Evolutionary conservation across 2,888 invertebrate genomes (phyloP), one percentile per base, ranked within the genome.

Genomic region (Eupeodes luniger): DNA sequence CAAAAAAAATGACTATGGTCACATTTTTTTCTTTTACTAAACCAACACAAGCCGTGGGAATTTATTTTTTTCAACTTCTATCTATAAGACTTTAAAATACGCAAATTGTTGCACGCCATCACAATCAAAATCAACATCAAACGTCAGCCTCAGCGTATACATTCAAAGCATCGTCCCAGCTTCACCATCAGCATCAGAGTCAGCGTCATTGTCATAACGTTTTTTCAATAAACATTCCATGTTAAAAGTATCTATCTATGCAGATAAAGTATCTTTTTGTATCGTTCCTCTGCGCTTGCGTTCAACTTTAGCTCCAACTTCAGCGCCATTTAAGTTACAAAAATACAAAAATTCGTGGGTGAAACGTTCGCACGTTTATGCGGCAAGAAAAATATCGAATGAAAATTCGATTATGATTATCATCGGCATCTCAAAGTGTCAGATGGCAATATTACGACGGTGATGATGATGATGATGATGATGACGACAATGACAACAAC

Each of bases 41-140:
- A 51, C 36, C 0, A 51, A 16, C 40, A 55, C 70, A 57, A 66
- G 62, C 67, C 84, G 87, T 87, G 87, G 87, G 87, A 87, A 87
- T 36, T 59, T 36, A 40, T 40, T 57, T 74, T 27, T 77, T 76
- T 49, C n/a, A 19, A 19, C 1, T 61, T 49, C 40, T 36, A 36
- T 44, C 27, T 27, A 27, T 27, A 27, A 49, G 53, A 57, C 79
- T 70, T 53, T 27, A 19, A 81, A 81, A 78, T 88, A 88, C 85
- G 85, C 88, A 88, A 88, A 88, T 88, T 81, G 81, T 81, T 88
- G 84, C 85, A 88, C 81, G 81, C 81, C 88, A 85, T 75, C 77
- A 74, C 59, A 81, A 81, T 81, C 61, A 61, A 59, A 51, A 62
- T 64, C 72, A 78, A 57, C 77, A 81, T 70, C 86, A 77, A 81